These are phyloP conservation scores for Ranitomeya variabilis DNA, from an alignment of 2,113 vertebrate species.

Conservation along the genomic window DNA sequence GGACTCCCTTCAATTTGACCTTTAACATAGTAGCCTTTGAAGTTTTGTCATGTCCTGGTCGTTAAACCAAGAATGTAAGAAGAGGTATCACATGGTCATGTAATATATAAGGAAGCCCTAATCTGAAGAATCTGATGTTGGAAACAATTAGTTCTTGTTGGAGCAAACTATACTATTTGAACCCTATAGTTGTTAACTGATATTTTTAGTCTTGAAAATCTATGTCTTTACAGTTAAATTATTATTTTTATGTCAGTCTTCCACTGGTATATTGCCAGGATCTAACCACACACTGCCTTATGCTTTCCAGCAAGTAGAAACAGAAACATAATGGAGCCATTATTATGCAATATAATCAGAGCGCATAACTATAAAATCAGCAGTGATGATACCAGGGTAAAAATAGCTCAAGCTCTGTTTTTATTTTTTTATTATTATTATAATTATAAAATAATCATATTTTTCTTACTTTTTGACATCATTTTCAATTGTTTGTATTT, in stretches of 20 bases:
- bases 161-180: not conserved
- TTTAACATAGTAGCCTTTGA: not conserved
- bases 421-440: not conserved
- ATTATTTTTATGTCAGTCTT: not conserved
- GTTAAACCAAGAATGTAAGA: not conserved
- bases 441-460: too few relatives aligned
- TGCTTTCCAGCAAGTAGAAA: not conserved
- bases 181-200: not conserved
- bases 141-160: not conserved
- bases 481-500: too few relatives aligned
- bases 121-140: not conserved
- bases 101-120: not conserved
- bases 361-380: not conserved
- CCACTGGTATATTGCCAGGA: not conserved
- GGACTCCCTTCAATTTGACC: not conserved
- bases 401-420: not conserved
- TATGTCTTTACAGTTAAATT: not conserved
- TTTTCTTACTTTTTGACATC: too few relatives aligned
- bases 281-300: not conserved
- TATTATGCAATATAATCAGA: not conserved
- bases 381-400: not conserved
- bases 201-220: not conserved
- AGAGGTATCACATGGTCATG: not conserved
- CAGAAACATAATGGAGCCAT: not conserved
- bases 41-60: not conserved